Base-by-base conservation (phyloP, 2,888 invertebrate species). In the Augiades crinisus region DNA sequence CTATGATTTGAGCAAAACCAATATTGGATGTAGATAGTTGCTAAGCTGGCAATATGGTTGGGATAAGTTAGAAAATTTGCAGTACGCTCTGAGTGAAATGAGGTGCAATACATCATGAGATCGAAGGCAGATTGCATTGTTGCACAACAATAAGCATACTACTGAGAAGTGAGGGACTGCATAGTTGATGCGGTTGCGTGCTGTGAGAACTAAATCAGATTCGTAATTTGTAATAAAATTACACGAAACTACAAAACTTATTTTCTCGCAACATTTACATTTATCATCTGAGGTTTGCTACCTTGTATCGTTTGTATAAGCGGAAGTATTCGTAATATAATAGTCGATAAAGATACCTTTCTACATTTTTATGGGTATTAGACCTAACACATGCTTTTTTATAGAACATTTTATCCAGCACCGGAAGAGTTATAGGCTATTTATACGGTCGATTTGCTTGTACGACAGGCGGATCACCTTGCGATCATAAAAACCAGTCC, bases 1-100 rank as follows among this genome's bases (percentile, higher is more conserved):
- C 64, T 69, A 71, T 84, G 78, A 85, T 85, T 85, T 81, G 81
- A 67, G 67, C 77, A 83, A 87, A 87, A 84, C 82, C 81, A 87
- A 88, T 87, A 83, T 84, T 79, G 72, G 72, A 73, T 68, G 70
- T 75, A 72, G 72, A 72, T 75, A 70, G 77, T 68, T 75, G 76
- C 66, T 74, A 77, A 75, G 69, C 75, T 71, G 67, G 74, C 74
- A 75, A 76, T 80, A 77, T 68, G 70, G 77, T 65, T 70, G 67
- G 66, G 56, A 52, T 58, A 62, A 55, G 59, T 64, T 62, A 66
- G 65, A 65, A n/a, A 62, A 67, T 66, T 62, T 70, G 68, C 72
- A 61, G 67, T 69, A 65, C 65, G 70, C 64, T 64, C 63, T 70
- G 67, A 80, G 80, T 75, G 76, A 80, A 78, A 82, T 84, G 78